Base-by-base conservation (phyloP, 1,140 invertebrate species). In the Oryctes rhinoceros region DNA sequence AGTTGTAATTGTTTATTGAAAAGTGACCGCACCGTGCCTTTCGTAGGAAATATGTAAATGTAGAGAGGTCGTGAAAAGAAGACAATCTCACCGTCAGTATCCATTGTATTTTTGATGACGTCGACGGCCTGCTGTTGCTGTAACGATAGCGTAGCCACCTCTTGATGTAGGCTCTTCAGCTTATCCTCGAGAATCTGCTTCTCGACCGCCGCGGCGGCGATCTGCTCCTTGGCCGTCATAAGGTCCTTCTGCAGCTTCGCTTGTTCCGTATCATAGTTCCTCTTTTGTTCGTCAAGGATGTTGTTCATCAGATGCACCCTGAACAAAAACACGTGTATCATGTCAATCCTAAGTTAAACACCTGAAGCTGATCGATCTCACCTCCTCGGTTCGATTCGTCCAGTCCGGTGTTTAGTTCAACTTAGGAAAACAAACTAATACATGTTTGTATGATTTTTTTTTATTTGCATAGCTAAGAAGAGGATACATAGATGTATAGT, bases 281-380 rank as follows among this genome's bases (percentile, higher is more conserved):
- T 39, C 7, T 79, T 78, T n/a, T 82, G 53, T 65, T 80, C 76
- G 30, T 80, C 82, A 75, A 81, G 48, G 7, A 81, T 79, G 49
- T 49, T 78, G 49, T 78, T 78, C 77, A 78, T 78, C 20, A 74
- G 71, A 47, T 80, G 78, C 76, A 86, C 78, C 81, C 85, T 86
- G 83, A 80, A 86, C 84, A 81, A 80, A 79, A 80, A 79, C 53
- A 44, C 35, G 62, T 47, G 44, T 86, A 85, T 86, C 83, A 86
- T 81, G 82, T 85, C 85, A 86, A 82, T 84, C 82, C 81, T 78
- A 80, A 78, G 79, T 81, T 65, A 81, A 80, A 80, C 82, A 84
- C 82, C 79, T 47, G 59, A 81, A 49, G 77, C 48, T 79, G 74
- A 79, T 39, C 79, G 79, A 83, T 78, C 83, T 84, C 82, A 83